Evolutionary conservation across 2,888 invertebrate species (phyloP).

Genomic region (Diabrotica balteata): DNA sequence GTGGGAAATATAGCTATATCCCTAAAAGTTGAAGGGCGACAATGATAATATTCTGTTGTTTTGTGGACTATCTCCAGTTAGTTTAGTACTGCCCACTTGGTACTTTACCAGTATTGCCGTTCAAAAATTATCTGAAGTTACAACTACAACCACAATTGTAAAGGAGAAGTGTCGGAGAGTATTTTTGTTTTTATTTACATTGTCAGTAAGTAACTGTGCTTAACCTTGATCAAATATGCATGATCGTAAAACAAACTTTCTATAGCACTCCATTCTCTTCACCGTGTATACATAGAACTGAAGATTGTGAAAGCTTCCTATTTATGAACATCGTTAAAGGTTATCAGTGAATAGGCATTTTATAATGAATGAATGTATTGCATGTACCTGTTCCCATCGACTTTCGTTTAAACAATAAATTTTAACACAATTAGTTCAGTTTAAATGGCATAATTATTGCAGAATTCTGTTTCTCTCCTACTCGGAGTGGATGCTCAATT

Average conservation of each 20-base stretch:
- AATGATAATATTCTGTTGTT: no score
- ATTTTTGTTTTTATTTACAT: no score
- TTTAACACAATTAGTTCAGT: slow-evolving; percentile 3
- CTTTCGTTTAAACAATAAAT: slow-evolving; percentile 35
- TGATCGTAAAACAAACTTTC: slow-evolving; percentile 25
- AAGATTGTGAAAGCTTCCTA: slow-evolving; percentile 21
- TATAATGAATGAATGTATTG: slow-evolving; percentile 13
- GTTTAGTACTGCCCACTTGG: no score
- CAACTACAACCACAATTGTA: no score
- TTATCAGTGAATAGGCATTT: slow-evolving; percentile 23
- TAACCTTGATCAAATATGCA: slow-evolving; percentile 25
- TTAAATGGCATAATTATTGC: slow-evolving; percentile 7
- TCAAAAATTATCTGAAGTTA: no score
- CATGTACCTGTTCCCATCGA: slow-evolving; percentile 35
- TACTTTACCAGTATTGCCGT: no score
- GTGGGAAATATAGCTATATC: no score
- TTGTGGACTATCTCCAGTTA: no score
- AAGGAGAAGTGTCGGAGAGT: no score
- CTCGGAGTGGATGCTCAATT: not conserved
- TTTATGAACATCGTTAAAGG: slow-evolving; percentile 26
- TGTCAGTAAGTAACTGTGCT: not conserved
- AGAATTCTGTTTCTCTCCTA: not conserved
- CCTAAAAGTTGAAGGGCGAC: no score
- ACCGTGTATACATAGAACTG: not conserved
- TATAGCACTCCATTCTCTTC: slow-evolving; percentile 12